Percentiles rank a stretch among this genome's conserved stretches.
These are phyloP conservation scores for Drosophila funebris DNA, from an alignment of 1,140 invertebrate species.

Conservation along the genomic window DNA sequence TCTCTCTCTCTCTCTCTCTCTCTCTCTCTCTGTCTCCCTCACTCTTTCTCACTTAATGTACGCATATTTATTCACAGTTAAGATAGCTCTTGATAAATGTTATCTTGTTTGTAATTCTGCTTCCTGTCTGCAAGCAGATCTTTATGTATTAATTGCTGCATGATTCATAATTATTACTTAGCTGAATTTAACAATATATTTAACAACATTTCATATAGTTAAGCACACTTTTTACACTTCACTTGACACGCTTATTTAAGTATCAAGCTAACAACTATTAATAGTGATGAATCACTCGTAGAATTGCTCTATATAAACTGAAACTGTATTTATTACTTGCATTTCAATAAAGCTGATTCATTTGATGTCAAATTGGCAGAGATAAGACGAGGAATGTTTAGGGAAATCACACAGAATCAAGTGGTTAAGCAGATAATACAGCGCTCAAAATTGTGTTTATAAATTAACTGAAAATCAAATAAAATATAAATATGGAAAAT, in stretches of 20 bases:
- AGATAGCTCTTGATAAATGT: too few relatives aligned
- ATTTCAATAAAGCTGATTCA: conserved; percentile 11
- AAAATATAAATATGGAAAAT: too few relatives aligned
- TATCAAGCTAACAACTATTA: not conserved
- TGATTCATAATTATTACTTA: too few relatives aligned
- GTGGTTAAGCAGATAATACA: conserved; percentile 8
- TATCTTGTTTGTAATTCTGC: too few relatives aligned
- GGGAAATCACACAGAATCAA: conserved; percentile 17
- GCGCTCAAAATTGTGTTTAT: not conserved
- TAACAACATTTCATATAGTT: not conserved
- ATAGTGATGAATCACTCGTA: conserved; percentile 14
- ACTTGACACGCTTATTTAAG: not conserved
- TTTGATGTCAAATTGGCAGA: not conserved
- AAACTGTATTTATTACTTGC: not conserved
- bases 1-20: too few relatives aligned
- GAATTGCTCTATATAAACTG: conserved; percentile 9
- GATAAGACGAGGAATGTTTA: conserved; percentile 5
- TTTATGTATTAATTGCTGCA: too few relatives aligned
- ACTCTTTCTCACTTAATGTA: too few relatives aligned
- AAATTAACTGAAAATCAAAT: too few relatives aligned
- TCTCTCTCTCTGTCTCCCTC: too few relatives aligned
- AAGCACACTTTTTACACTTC: not conserved
- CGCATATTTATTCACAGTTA: too few relatives aligned
- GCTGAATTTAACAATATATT: too few relatives aligned
- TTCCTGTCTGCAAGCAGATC: too few relatives aligned